Conservation (phyloP, 2,113 vertebrate species). For the Microtus oregoni region DNA sequence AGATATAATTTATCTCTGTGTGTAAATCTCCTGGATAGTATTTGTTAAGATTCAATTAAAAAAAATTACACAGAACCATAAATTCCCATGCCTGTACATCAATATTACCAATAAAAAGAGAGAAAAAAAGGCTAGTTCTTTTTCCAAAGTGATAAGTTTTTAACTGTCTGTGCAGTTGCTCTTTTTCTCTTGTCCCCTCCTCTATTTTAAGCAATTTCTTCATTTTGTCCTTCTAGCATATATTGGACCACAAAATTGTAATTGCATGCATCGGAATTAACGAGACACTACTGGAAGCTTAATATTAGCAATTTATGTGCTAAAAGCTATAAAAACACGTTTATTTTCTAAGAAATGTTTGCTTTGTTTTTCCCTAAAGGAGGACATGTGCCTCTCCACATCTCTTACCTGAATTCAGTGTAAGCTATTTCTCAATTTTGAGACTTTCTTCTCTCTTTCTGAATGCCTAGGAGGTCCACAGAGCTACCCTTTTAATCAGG, state of each 20-base stretch:
- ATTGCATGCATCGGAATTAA: not conserved
- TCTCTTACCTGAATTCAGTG: not conserved
- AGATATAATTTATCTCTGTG: not conserved
- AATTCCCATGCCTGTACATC: not conserved
- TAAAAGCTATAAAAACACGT: not conserved
- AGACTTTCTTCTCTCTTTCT: not conserved
- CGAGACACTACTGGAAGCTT: not conserved
- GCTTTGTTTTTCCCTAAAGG: not conserved
- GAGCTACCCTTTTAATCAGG: conserved; percentile 16
- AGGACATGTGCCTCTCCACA: not conserved
- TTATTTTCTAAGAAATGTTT: not conserved
- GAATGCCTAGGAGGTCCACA: not conserved
- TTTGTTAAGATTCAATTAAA: not conserved
- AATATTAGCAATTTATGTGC: not conserved
- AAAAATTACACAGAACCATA: not conserved
- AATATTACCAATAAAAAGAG: not conserved
- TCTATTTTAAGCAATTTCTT: not conserved
- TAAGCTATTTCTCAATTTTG: not conserved
- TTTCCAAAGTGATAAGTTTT: not conserved
- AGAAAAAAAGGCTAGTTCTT: not conserved
- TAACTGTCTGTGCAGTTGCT: not conserved
- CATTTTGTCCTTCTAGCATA: not conserved
- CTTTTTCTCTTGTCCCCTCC: not conserved
- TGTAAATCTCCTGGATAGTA: not conserved
- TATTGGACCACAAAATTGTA: not conserved